Percentiles rank a stretch among this genome's conserved stretches.
phyloP scores from a whole-genome alignment of 2,797 vertebrate genomes.

The Nannoperca australis region DNA sequence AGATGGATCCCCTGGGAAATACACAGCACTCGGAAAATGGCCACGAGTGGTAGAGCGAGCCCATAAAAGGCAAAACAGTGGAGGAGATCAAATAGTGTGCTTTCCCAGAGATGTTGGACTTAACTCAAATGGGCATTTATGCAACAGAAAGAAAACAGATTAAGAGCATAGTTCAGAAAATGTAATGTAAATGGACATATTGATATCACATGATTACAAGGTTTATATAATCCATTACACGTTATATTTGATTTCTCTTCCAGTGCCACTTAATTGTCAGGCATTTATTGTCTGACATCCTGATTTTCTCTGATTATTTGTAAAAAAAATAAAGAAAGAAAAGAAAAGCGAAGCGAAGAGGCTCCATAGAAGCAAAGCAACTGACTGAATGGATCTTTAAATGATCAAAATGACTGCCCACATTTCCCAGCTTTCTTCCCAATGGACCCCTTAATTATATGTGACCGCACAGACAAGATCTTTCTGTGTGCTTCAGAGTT shows the following conservation, averaged over 20 bases:
- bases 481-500: slow-evolving; percentile 66
- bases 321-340: neutral
- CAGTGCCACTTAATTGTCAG: slow-evolving; percentile 7
- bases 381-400: slow-evolving; percentile 45
- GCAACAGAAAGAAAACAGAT: neutral
- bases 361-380: slow-evolving; percentile 12
- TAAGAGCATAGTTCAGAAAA: slow-evolving; percentile 24
- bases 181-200: neutral
- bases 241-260: neutral
- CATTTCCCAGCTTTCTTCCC: slow-evolving; percentile 53
- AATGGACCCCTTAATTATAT: slow-evolving; percentile 68
- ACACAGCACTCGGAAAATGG: slow-evolving; percentile 1
- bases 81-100: slow-evolving; percentile 5
- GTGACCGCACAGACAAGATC: slow-evolving; percentile 70
- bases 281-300: slow-evolving; percentile 11
- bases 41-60: neutral
- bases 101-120: slow-evolving; percentile 14
- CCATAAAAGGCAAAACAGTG: slow-evolving; percentile 34
- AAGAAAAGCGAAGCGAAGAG: neutral
- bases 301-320: slow-evolving; percentile 39
- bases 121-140: slow-evolving; percentile 8
- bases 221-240: neutral
- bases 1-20: slow-evolving; percentile 17
- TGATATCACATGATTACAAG: slow-evolving; percentile 4
- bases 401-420: slow-evolving; percentile 52